Evolutionary conservation across 2,113 vertebrate genomes (phyloP).

Genomic region (Microtus richardsoni): DNA sequence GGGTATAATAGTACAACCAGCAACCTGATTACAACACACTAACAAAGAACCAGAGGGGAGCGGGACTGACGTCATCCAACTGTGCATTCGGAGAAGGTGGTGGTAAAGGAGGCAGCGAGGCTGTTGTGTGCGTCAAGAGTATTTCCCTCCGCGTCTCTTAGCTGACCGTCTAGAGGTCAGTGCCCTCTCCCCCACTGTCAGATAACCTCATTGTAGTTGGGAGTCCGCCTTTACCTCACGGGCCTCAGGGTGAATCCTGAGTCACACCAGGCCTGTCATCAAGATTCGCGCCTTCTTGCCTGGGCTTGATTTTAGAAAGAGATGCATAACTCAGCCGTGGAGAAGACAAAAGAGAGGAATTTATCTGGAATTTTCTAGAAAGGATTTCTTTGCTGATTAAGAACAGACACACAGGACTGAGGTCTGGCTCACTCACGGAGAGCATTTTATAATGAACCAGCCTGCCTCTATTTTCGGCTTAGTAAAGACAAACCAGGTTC

Average conservation of each 20-base stretch:
- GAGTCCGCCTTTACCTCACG: neutral
- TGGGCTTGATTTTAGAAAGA: slow-evolving; percentile 6
- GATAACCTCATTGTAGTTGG: neutral
- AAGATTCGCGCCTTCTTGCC: neutral
- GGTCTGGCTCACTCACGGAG: neutral
- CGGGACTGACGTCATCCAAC: neutral
- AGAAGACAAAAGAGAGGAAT: slow-evolving; percentile 12
- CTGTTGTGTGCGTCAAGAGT: neutral
- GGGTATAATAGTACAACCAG: neutral
- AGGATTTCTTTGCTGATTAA: neutral
- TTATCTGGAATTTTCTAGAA: slow-evolving; percentile 36
- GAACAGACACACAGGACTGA: neutral
- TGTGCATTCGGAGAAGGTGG: neutral
- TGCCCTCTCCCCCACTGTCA: neutral
- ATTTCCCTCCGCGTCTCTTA: neutral
- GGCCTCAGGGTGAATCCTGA: slow-evolving; percentile 41
- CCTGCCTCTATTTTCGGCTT: neutral
- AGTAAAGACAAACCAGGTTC: neutral
- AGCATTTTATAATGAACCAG: neutral
- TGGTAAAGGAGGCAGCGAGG: neutral
- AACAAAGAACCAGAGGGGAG: neutral
- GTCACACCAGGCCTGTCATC: neutral
- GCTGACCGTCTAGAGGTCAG: neutral
- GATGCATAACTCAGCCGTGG: slow-evolving; percentile 19
- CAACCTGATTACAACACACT: neutral